These are phyloP conservation scores for Dysidea cf. avara DNA, from an alignment of 37 sponge, comb jelly and placozoan genomes.

Conservation along the genomic window DNA sequence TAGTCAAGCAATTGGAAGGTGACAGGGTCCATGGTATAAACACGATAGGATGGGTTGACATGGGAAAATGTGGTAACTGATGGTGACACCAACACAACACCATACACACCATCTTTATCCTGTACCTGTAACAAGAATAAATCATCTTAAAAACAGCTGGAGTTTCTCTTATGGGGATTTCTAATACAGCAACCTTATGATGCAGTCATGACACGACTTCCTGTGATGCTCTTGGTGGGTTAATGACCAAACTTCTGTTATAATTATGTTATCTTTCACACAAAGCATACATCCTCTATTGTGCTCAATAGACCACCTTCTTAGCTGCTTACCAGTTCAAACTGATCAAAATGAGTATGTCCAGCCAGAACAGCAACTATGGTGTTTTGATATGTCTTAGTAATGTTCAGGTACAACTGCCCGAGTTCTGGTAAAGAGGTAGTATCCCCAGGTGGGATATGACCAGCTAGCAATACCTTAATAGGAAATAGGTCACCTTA, in stretches of 20 bases:
- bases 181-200: too few species aligned
- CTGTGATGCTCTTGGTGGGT: too few species aligned
- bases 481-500: background rate
- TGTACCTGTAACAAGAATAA: constrained; percentile 39
- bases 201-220: too few species aligned
- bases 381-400: constrained; percentile 42
- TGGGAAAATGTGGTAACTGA: constrained; percentile 62
- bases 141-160: too few species aligned
- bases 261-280: too few species aligned
- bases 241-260: too few species aligned
- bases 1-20: constrained; percentile 54
- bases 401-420: constrained; percentile 51
- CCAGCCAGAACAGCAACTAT: constrained; percentile 74
- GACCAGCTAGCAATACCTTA: constrained; percentile 70
- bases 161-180: too few species aligned
- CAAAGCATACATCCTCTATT: too few species aligned
- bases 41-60: constrained; percentile 72
- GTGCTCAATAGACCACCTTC: background rate
- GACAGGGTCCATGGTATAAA: constrained; percentile 61
- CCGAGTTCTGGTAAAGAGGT: constrained; percentile 46
- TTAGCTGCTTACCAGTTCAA: constrained; percentile 49
- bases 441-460: constrained; percentile 70
- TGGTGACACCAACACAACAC: constrained; percentile 57
- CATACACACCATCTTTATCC: constrained; percentile 53
- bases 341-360: constrained; percentile 80